Conservation (phyloP, 2,113 vertebrate genomes). For the Eptatretus burgeri region DNA sequence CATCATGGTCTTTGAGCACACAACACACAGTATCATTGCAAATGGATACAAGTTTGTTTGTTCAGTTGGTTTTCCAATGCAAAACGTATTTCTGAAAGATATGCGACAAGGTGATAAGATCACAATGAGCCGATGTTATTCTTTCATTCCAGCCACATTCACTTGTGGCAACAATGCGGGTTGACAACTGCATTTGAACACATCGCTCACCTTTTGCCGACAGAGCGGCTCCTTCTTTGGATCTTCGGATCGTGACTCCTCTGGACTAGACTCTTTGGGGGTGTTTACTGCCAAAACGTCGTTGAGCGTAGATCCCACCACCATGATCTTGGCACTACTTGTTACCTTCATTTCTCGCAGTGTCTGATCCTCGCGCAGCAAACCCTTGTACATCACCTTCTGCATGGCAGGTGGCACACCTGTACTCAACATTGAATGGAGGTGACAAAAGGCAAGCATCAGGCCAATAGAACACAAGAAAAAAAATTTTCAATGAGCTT, state of each 20-base stretch:
- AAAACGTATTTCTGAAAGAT: no score
- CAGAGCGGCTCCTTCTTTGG: conserved; percentile 89
- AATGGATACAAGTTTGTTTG: no score
- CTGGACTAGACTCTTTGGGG: conserved; percentile 69
- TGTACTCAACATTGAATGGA: conserved; percentile 11
- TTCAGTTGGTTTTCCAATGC: no score
- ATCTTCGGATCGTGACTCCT: conserved; percentile 78
- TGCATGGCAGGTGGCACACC: conserved; percentile 96
- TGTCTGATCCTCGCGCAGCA: conserved; percentile 80
- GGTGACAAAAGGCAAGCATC: no score
- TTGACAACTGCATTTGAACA: no score
- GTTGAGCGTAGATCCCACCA: conserved; percentile 89
- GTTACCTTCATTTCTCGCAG: conserved; percentile 80
- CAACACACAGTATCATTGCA: no score
- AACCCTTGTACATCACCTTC: conserved; percentile 97
- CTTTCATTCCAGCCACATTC: no score
- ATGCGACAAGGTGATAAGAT: no score
- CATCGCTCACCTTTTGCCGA: conserved; percentile 46
- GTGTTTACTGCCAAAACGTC: conserved; percentile 87
- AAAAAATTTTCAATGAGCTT: no score
- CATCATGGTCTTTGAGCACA: no score
- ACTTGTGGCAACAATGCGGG: no score
- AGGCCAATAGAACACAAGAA: not conserved
- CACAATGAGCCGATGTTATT: no score
- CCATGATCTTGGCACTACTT: conserved; percentile 92